Conservation (phyloP, 2,797 vertebrate genomes). For the Uromys caudimaculatus region DNA sequence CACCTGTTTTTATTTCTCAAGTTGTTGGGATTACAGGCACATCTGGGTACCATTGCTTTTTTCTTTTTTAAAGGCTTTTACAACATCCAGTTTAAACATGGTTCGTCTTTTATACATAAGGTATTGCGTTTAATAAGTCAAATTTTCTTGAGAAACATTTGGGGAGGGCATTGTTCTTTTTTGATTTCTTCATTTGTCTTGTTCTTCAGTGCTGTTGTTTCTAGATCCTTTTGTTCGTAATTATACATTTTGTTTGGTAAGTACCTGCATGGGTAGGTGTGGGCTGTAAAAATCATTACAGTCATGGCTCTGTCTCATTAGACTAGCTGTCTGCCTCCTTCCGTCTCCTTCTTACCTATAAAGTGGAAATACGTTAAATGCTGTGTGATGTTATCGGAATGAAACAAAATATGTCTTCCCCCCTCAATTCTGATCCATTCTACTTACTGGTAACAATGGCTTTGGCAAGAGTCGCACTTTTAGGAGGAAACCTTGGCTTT, state of each 20-base stretch:
- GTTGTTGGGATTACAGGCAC: not conserved
- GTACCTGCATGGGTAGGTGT: not conserved
- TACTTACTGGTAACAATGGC: not conserved
- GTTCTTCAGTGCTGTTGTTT: not conserved
- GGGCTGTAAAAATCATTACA: slow-evolving; percentile 27
- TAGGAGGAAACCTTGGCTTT: slow-evolving; percentile 1
- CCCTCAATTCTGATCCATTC: not conserved
- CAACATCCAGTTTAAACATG: not conserved
- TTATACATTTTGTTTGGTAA: not conserved
- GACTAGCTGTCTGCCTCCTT: slow-evolving; percentile 1
- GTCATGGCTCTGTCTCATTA: not conserved
- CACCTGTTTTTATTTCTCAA: not conserved
- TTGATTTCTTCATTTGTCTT: slow-evolving; percentile 15
- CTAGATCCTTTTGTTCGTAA: not conserved
- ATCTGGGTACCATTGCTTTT: not conserved
- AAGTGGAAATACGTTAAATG: slow-evolving; percentile 18
- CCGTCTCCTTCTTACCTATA: slow-evolving; percentile 4
- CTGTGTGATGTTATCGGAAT: not conserved
- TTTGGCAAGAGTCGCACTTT: slow-evolving; percentile 41
- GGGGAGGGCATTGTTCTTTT: not conserved
- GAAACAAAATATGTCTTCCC: not conserved
- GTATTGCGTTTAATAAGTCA: slow-evolving; percentile 19
- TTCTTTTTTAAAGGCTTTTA: not conserved
- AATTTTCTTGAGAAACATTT: not conserved
- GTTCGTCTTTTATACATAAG: not conserved